Percentiles rank a stretch among this genome's conserved stretches.
Conservation (phyloP, 35 echinoderm and acorn worm genomes). For the Amphiura filiformis region DNA sequence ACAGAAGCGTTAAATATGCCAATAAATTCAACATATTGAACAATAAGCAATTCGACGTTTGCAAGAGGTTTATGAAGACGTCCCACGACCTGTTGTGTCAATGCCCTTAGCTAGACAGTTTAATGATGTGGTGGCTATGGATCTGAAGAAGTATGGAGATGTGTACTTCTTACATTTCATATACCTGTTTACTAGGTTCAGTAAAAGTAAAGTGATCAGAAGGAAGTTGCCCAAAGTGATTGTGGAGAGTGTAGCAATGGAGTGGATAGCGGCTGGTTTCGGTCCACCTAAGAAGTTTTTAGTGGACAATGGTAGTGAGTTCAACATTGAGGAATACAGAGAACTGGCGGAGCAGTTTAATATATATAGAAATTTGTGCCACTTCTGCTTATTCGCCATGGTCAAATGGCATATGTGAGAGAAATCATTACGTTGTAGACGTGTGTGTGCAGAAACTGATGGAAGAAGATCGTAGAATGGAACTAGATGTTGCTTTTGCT, state of each 20-base stretch:
- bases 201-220: conserved; percentile 39
- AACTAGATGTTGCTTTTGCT: conserved; percentile 23
- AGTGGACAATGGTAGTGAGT: conserved; percentile 14
- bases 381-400: conserved; percentile 9
- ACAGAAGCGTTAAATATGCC: too few relatives aligned
- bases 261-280: conserved; percentile 54
- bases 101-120: conserved; percentile 45
- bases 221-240: conserved; percentile 34
- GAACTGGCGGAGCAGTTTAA: conserved; percentile 16
- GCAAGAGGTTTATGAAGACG: conserved; percentile 50
- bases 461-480: not conserved
- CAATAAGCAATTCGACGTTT: conserved; percentile 50
- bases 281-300: conserved; percentile 31
- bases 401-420: conserved; percentile 27
- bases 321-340: conserved; percentile 19
- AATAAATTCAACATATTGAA: not conserved
- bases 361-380: conserved; percentile 6
- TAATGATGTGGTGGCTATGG: conserved; percentile 43
- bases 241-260: conserved; percentile 33
- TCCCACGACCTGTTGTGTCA: conserved; percentile 29
- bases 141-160: conserved; percentile 26
- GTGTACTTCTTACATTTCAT: conserved; percentile 46
- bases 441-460: not conserved
- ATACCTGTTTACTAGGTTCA: conserved; percentile 47
- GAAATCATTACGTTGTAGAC: conserved; percentile 25